Evolutionary conservation across 2,888 invertebrate species (phyloP).

Genomic region (Diplolepis rosae): DNA sequence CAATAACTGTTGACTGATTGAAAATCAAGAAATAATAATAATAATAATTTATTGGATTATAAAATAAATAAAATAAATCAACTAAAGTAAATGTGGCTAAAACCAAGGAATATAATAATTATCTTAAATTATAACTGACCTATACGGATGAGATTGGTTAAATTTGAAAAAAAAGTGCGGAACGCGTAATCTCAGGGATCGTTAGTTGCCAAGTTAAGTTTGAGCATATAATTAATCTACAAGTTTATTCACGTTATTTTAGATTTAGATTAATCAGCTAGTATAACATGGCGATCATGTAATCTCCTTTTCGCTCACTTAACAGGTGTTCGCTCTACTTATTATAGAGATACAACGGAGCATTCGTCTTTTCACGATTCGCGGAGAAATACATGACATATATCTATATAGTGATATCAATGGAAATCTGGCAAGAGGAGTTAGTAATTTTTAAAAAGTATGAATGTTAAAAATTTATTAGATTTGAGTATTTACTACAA

Average conservation of each 20-base stretch:
- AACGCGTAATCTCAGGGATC: background rate
- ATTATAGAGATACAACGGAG: slow-evolving; percentile 3
- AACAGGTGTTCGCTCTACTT: slow-evolving; percentile 24
- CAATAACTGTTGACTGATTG: too few relatives aligned
- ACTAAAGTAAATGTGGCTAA: background rate
- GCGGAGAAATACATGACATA: background rate
- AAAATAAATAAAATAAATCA: too few relatives aligned
- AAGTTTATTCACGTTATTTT: background rate
- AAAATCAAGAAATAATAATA: too few relatives aligned
- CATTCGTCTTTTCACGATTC: background rate
- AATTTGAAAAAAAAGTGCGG: background rate
- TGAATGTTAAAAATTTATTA: too few relatives aligned
- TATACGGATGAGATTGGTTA: background rate
- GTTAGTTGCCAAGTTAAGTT: background rate
- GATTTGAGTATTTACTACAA: too few relatives aligned
- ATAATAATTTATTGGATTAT: too few relatives aligned
- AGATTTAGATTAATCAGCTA: slow-evolving; percentile 11
- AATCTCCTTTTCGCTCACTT: slow-evolving; percentile 17
- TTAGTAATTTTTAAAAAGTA: too few relatives aligned
- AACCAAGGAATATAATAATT: background rate
- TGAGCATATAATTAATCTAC: too few relatives aligned
- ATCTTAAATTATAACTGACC: background rate
- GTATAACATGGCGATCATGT: slow-evolving; percentile 4
- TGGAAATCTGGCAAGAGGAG: background rate
- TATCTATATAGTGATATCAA: too few relatives aligned